Evolutionary conservation across 2,113 vertebrate genomes (phyloP).

Genomic region (Heteronetta atricapilla): DNA sequence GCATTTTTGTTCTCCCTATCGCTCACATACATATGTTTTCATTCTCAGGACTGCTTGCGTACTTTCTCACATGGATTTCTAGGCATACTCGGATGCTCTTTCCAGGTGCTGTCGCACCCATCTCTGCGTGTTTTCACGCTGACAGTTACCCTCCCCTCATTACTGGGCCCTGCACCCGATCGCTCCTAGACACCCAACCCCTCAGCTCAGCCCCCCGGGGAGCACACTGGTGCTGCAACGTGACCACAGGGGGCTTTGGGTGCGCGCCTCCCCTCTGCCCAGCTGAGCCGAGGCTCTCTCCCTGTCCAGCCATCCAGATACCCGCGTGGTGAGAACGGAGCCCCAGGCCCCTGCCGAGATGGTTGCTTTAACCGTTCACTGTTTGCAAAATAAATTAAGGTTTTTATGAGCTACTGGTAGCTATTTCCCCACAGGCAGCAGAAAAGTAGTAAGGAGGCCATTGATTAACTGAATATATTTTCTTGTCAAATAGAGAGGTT

Average conservation of each 20-base stretch:
- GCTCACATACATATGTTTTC: not conserved
- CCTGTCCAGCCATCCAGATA: not conserved
- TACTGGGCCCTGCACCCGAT: not conserved
- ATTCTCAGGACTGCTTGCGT: not conserved
- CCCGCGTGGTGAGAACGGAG: not conserved
- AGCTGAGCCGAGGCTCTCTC: not conserved
- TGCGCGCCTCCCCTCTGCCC: not conserved
- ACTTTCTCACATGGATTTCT: not conserved
- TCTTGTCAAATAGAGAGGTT: slow-evolving; percentile 26
- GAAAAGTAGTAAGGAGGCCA: slow-evolving; percentile 31
- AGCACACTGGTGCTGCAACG: fast-evolving
- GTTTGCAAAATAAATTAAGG: slow-evolving; percentile 44
- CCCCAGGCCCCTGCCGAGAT: not conserved
- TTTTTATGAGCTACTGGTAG: slow-evolving; percentile 52
- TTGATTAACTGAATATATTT: slow-evolving; percentile 60
- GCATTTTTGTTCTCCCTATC: not conserved
- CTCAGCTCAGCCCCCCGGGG: fast-evolving
- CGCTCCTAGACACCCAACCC: not conserved
- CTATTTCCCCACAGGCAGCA: slow-evolving; percentile 44
- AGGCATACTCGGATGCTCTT: not conserved
- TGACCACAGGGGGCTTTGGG: not conserved
- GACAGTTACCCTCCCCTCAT: not conserved
- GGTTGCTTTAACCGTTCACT: not conserved
- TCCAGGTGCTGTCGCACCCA: not conserved
- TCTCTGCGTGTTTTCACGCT: not conserved